A percentile compares a stretch with the other conserved stretches of the same genome.
Conservation (phyloP, 1,140 invertebrate species). For the Caenorhabditis briggsae region DNA sequence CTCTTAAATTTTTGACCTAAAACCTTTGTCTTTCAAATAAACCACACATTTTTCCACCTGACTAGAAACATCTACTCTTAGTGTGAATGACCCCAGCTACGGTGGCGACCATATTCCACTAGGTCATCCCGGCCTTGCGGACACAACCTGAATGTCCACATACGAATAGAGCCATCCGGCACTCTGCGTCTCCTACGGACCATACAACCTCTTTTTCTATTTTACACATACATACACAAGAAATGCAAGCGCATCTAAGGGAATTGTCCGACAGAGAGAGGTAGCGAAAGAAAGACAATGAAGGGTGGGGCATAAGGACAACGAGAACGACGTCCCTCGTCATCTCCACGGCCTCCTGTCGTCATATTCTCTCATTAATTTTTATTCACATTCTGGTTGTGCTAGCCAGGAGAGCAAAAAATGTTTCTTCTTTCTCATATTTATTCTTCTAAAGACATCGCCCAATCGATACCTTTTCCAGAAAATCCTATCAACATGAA, state of each 20-base stretch:
- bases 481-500: background rate
- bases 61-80: no score
- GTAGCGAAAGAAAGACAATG: background rate
- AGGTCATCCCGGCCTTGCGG: background rate
- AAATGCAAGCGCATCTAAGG: constrained; percentile 30
- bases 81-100: no score
- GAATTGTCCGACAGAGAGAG: constrained; percentile 22
- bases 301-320: background rate
- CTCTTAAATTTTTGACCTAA: no score
- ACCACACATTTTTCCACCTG: no score
- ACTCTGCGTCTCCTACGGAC: background rate
- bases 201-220: background rate
- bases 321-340: constrained; percentile 25
- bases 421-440: background rate
- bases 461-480: background rate
- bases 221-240: background rate
- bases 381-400: background rate
- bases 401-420: no score
- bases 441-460: background rate
- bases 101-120: no score
- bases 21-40: no score
- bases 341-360: background rate
- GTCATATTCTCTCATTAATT: constrained; percentile 12
- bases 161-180: background rate
- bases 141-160: background rate